Evolutionary conservation across 1,140 invertebrate species (phyloP).

Genomic region (Drosophila sechellia): DNA sequence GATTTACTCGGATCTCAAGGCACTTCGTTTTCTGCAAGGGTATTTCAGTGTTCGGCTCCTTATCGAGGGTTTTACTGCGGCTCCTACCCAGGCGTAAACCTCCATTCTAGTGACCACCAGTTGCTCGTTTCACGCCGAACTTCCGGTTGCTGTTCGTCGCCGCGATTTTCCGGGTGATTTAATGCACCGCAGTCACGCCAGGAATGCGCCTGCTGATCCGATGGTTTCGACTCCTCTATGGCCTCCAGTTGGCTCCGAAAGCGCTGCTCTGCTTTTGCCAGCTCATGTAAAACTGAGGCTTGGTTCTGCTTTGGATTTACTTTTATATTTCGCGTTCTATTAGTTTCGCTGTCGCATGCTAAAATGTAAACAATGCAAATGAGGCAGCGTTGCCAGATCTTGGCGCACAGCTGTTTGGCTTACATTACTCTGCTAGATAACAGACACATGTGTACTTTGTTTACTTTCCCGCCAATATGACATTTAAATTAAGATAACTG

Average conservation of each 20-base stretch:
- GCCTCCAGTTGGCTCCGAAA: conserved; percentile 34
- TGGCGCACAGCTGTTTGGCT: conserved; percentile 7
- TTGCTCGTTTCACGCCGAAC: conserved; percentile 63
- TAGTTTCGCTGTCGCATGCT: conserved; percentile 12
- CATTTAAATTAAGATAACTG: background rate
- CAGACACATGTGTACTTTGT: background rate
- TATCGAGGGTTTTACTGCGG: background rate
- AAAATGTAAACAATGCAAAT: conserved; percentile 30
- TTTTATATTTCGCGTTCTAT: conserved; percentile 60
- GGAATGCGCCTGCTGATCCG: conserved; percentile 34
- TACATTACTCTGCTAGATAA: conserved; percentile 5
- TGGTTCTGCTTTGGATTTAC: conserved; percentile 49
- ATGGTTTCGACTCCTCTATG: conserved; percentile 7
- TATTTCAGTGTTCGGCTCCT: background rate
- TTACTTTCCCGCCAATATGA: conserved; percentile 2
- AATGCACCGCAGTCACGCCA: conserved; percentile 74
- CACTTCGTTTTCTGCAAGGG: background rate
- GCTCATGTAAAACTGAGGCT: conserved; percentile 73
- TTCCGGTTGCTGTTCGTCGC: conserved; percentile 73
- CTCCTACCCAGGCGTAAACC: conserved; percentile 69
- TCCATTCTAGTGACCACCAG: conserved; percentile 63
- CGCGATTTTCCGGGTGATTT: conserved; percentile 62
- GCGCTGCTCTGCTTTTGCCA: conserved; percentile 42
- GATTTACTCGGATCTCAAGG: background rate
- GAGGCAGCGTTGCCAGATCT: background rate